phyloP scores from a whole-genome alignment of 2,113 vertebrate genomes.

The Notarius lentiginosus region DNA sequence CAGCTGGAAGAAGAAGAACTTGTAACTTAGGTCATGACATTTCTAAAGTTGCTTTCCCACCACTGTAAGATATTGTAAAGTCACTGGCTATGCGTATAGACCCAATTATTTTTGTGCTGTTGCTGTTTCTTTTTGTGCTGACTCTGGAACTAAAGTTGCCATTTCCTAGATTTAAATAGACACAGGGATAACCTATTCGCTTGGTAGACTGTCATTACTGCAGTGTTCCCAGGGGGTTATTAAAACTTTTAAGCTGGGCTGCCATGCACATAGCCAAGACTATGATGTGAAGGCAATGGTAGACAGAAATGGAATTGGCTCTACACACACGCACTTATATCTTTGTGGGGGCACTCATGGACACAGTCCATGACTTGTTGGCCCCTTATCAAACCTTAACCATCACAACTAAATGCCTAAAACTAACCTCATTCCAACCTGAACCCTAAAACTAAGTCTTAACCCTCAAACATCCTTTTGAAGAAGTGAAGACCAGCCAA shows the following conservation, averaged over 20 bases:
- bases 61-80: neutral
- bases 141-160: neutral
- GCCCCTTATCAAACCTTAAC: too few relatives aligned
- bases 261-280: neutral
- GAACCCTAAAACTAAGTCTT: too few relatives aligned
- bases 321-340: neutral
- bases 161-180: neutral
- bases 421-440: too few relatives aligned
- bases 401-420: too few relatives aligned
- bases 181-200: constrained; percentile 8
- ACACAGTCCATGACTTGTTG: too few relatives aligned
- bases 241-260: neutral
- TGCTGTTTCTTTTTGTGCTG: neutral
- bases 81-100: neutral
- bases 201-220: constrained; percentile 7
- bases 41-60: neutral
- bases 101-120: neutral
- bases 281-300: neutral
- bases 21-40: neutral
- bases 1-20: too few relatives aligned
- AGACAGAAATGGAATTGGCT: neutral
- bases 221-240: neutral
- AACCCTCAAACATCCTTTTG: too few relatives aligned
- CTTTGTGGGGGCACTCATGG: too few relatives aligned
- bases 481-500: too few relatives aligned